phyloP scores from a whole-genome alignment of 2,797 vertebrate genomes.

The Myotis findleyi region DNA sequence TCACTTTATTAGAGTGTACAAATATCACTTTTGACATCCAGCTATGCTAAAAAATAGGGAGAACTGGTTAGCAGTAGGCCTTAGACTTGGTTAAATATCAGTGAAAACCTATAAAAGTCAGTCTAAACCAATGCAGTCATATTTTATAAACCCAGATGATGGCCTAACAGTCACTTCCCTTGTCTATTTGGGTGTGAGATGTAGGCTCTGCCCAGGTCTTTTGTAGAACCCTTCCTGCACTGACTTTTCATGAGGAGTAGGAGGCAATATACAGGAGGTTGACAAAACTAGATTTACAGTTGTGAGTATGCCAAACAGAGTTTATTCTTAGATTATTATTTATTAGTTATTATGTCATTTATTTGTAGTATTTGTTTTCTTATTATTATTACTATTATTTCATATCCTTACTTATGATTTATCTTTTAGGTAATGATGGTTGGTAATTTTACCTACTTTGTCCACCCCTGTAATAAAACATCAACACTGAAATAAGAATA shows the following conservation, averaged over 20 bases:
- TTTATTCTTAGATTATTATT: neutral
- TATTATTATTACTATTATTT: neutral
- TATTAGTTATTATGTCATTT: neutral
- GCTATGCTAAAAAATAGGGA: neutral
- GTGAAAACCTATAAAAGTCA: neutral
- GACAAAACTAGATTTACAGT: neutral
- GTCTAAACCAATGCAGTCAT: neutral
- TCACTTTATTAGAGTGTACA: neutral
- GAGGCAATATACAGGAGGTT: neutral
- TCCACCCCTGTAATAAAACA: neutral
- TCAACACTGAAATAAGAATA: neutral
- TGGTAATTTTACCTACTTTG: neutral
- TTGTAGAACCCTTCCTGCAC: neutral
- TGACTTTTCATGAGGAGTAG: neutral
- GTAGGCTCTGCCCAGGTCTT: neutral
- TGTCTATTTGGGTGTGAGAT: neutral
- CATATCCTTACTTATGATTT: neutral
- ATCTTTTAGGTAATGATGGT: neutral
- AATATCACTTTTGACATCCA: neutral
- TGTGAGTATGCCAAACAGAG: neutral
- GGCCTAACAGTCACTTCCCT: neutral
- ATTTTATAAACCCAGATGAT: neutral
- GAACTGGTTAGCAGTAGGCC: neutral
- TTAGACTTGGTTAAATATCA: neutral
- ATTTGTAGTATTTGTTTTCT: neutral